A percentile compares a stretch with the other conserved stretches of the same genome.
These are phyloP conservation scores for Leptinotarsa texana DNA, from an alignment of 1,140 invertebrate species.

Conservation along the genomic window DNA sequence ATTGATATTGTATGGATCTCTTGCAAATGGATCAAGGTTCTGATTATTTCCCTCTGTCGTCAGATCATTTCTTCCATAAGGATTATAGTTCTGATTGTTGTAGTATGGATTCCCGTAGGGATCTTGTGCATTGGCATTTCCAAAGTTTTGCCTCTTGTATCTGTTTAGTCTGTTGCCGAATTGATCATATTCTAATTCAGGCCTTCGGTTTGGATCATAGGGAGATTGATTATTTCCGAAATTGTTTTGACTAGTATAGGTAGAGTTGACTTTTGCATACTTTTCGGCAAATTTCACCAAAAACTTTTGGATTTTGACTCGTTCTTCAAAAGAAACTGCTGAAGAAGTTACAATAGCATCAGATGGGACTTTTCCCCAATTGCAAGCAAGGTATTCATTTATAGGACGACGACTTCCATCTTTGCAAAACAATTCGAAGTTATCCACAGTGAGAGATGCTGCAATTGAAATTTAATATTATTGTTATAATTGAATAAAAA, in stretches of 20 bases:
- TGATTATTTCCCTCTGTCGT: constrained; percentile 19
- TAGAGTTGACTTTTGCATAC: constrained; percentile 46
- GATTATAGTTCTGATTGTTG: constrained; percentile 36
- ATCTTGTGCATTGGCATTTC: constrained; percentile 34
- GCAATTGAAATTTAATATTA: constrained; percentile 24
- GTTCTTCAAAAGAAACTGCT: constrained; percentile 65
- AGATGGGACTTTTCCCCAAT: constrained; percentile 85
- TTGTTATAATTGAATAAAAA: too few relatives aligned
- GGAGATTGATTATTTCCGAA: constrained; percentile 26
- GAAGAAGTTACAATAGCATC: constrained; percentile 88
- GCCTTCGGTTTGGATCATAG: constrained; percentile 21
- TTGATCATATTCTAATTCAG: constrained; percentile 19
- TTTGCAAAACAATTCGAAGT: constrained; percentile 85
- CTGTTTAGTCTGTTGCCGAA: constrained; percentile 26
- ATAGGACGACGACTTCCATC: constrained; percentile 76
- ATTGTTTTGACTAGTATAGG: constrained; percentile 18
- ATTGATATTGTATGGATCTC: constrained; percentile 47
- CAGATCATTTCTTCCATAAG: constrained; percentile 24
- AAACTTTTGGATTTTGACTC: constrained; percentile 66
- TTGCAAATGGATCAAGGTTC: constrained; percentile 38
- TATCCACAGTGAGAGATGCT: constrained; percentile 65
- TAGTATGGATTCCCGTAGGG: constrained; percentile 33
- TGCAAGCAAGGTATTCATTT: constrained; percentile 76
- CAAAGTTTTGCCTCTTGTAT: constrained; percentile 44
- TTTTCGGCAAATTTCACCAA: constrained; percentile 60